Percentiles rank a stretch among this genome's conserved stretches.
These are phyloP conservation scores for Corythornis leucogaster DNA, from an alignment of 2,797 vertebrate genomes.

Conservation along the genomic window DNA sequence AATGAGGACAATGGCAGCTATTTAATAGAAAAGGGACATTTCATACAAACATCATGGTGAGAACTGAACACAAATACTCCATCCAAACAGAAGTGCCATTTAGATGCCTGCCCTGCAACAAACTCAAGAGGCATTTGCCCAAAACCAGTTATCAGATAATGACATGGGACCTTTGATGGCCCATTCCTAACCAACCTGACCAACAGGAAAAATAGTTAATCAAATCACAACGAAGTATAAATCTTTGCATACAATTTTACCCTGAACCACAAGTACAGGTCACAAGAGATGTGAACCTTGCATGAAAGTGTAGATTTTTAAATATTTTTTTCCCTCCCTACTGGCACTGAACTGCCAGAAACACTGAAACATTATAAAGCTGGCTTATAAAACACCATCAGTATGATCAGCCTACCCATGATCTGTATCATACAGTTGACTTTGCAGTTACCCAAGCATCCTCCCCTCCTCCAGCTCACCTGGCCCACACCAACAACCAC, in stretches of 20 bases:
- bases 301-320: not conserved
- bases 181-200: not conserved
- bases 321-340: not conserved
- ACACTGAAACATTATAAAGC: not conserved
- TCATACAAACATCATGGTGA: not conserved
- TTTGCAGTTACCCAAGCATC: not conserved
- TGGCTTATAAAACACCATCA: not conserved
- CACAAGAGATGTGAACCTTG: not conserved
- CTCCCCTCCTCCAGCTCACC: not conserved
- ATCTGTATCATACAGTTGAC: not conserved
- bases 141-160: not conserved
- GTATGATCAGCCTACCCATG: not conserved
- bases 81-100: not conserved
- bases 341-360: not conserved
- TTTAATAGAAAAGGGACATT: not conserved
- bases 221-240: not conserved
- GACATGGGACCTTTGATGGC: not conserved
- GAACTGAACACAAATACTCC: not conserved
- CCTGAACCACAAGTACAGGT: not conserved
- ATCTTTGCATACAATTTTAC: not conserved
- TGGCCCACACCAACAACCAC: not conserved
- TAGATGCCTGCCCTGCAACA: not conserved
- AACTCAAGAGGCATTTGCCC: rapidly evolving
- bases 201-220: not conserved
- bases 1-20: not conserved